Base-by-base conservation (phyloP, 2,113 vertebrate species). In the Zingel zingel region DNA sequence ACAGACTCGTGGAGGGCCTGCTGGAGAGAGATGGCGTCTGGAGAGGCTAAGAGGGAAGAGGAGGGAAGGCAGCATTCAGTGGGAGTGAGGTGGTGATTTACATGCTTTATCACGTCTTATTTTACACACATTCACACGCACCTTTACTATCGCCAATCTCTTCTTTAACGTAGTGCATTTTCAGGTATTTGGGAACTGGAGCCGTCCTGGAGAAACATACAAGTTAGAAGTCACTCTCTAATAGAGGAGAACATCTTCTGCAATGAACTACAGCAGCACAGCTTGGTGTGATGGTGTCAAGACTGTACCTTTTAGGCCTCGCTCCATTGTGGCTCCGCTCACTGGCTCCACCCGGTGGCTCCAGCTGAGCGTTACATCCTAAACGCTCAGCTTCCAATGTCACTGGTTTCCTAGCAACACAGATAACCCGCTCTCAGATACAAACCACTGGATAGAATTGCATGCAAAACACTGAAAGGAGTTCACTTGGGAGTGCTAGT, bases 1-100 rank as follows among this genome's bases (percentile, higher is more conserved):
- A 97, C 96, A 6, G 97, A 98, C 87, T 97, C 96, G 62, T 97
- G 97, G 53, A 97, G 95, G 56, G 97, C 95, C 93, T 98, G 97
- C 94, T 97, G 97, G 57, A 98, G 95, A 69, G 95, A 95, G 71
- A 94, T 88, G 65, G 93, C 79, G 21, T 95, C 90, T 84, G 94
- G 95, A 94, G 91, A 86, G 79, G 85, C 90, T 92, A 80, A 61
- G 21, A 79, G n/a, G 43, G 5, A 23, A 36, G n/a, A 23, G 43
- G 30, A 63, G 27, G 25, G 4, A 11, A 69, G 48, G 51, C 57
- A 21, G 23, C 43, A 25, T 48, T 85, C 33, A 88, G 65, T n/a
- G 50, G 19, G 48, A 27, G 7, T 53, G 12, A 33, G 64, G 1
- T n/a, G 5, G 6, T 43, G 25, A 53, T 19, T 27, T 5, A 33